Percentiles rank a stretch among this genome's conserved stretches.
These are phyloP conservation scores for Lindbergichthys nudifrons DNA, from an alignment of 2,797 vertebrate species.

Conservation along the genomic window DNA sequence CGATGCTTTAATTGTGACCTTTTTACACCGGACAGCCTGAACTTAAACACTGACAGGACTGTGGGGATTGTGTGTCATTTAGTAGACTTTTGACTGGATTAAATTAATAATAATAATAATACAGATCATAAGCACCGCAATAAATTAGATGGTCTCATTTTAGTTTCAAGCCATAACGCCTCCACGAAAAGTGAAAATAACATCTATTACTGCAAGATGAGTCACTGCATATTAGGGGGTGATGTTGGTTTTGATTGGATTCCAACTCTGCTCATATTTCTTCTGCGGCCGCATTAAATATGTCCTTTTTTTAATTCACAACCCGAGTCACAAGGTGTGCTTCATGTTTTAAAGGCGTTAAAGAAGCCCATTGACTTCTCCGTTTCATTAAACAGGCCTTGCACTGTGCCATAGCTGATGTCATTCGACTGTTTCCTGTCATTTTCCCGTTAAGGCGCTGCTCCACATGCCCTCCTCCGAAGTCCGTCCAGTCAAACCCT, in stretches of 20 bases:
- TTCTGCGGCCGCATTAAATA: slow-evolving; percentile 69
- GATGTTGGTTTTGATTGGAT: slow-evolving; percentile 75
- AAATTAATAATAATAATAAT: slow-evolving; percentile 54
- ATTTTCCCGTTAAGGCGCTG: slow-evolving; percentile 70
- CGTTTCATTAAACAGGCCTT: slow-evolving; percentile 72
- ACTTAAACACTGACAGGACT: slow-evolving; percentile 52
- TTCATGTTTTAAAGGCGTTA: slow-evolving; percentile 62
- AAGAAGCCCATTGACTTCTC: slow-evolving; percentile 74
- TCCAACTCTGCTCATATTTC: slow-evolving; percentile 71
- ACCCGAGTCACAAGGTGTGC: slow-evolving; percentile 58
- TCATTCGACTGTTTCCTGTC: slow-evolving; percentile 79
- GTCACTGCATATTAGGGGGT: slow-evolving; percentile 71
- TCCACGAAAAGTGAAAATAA: slow-evolving; percentile 73
- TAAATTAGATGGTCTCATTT: slow-evolving; percentile 54
- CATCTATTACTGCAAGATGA: slow-evolving; percentile 75
- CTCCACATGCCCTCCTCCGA: slow-evolving; percentile 67
- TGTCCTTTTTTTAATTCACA: slow-evolving; percentile 69
- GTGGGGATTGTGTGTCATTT: slow-evolving; percentile 58
- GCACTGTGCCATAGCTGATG: slow-evolving; percentile 74
- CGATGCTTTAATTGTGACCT: slow-evolving; percentile 72
- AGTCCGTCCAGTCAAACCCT: slow-evolving; percentile 63
- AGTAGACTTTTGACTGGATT: slow-evolving; percentile 68
- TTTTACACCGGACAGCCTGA: slow-evolving; percentile 49
- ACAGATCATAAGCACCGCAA: slow-evolving; percentile 46
- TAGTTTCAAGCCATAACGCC: slow-evolving; percentile 50